phyloP scores from a whole-genome alignment of 2,113 vertebrate genomes.

The Nymphicus hollandicus region DNA sequence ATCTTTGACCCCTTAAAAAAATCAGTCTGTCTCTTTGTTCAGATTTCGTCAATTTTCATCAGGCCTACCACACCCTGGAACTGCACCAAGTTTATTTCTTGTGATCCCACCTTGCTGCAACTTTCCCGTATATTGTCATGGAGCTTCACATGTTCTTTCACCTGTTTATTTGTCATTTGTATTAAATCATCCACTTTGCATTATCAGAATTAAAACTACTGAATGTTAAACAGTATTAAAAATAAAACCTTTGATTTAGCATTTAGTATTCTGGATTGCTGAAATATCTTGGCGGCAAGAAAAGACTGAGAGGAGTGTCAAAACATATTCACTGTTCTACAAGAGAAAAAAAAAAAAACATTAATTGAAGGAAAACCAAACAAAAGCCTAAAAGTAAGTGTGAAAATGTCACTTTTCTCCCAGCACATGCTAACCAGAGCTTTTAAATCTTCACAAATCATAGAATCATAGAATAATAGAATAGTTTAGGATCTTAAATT shows the following conservation, averaged over 20 bases:
- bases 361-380: neutral
- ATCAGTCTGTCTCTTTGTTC: neutral
- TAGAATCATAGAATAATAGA: too few relatives aligned
- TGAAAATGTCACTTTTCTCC: neutral
- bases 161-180: neutral
- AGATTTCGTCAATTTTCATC: neutral
- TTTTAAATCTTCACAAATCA: neutral
- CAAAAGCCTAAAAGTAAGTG: neutral
- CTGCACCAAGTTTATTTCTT: neutral
- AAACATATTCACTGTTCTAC: neutral
- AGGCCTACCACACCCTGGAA: neutral
- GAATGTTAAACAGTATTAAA: neutral
- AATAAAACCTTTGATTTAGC: neutral
- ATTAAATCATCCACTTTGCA: neutral
- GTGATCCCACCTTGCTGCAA: neutral
- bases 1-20: neutral
- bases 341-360: neutral
- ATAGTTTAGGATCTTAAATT: neutral
- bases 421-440: neutral
- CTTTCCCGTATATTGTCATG: neutral
- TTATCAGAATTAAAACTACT: neutral
- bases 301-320: neutral
- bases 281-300: neutral
- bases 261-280: neutral
- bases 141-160: neutral